Evolutionary conservation across 2,888 invertebrate genomes (phyloP).

Genomic region (Andrena bucephala): DNA sequence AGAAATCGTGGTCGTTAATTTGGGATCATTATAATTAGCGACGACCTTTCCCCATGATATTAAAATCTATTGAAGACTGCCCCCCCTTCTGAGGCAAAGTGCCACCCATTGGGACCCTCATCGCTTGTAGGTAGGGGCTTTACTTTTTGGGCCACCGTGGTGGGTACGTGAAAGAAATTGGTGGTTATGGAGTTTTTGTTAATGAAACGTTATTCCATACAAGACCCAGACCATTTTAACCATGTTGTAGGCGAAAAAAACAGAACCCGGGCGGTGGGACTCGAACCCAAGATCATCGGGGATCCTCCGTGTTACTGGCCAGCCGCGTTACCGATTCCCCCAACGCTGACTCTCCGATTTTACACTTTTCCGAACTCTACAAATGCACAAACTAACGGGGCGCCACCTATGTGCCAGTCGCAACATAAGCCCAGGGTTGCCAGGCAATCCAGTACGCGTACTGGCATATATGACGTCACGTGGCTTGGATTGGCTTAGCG

Average conservation of each 20-base stretch:
- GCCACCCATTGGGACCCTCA: slow-evolving; percentile 9
- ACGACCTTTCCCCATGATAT: slow-evolving; percentile 39
- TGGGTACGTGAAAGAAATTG: background rate
- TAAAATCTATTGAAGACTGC: slow-evolving; percentile 40
- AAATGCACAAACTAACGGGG: too few species aligned
- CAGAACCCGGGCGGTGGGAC: background rate
- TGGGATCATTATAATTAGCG: slow-evolving; percentile 75
- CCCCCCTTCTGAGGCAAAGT: background rate
- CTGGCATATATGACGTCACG: too few species aligned
- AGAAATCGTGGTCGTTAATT: slow-evolving; percentile 71
- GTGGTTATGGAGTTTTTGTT: background rate
- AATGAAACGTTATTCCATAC: background rate
- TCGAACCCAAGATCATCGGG: too few species aligned
- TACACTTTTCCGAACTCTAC: too few species aligned
- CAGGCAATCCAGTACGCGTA: too few species aligned
- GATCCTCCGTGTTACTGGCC: too few species aligned
- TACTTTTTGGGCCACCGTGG: background rate
- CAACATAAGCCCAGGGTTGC: too few species aligned
- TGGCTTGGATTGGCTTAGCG: too few species aligned
- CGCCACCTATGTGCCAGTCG: too few species aligned
- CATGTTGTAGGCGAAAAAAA: background rate
- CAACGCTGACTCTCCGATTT: too few species aligned
- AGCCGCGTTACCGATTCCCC: too few species aligned
- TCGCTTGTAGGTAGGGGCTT: background rate
- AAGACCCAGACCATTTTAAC: background rate